phyloP scores from a whole-genome alignment of 2,113 vertebrate species.

The Hiodon alosoides region DNA sequence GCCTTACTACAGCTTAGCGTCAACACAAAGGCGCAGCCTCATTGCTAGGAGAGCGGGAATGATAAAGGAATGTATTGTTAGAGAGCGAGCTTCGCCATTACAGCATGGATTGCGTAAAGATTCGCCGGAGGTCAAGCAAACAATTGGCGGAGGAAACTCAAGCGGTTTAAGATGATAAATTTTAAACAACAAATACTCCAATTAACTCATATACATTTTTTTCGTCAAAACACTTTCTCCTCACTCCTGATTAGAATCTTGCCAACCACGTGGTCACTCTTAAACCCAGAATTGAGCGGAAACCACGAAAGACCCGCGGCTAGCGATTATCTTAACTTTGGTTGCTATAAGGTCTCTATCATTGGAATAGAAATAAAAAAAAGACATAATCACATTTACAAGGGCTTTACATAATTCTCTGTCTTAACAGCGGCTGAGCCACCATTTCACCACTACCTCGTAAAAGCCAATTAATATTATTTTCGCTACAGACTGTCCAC shows the following conservation, averaged over 20 bases:
- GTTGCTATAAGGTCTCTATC: no score
- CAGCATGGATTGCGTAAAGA: background rate
- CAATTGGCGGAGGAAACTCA: background rate
- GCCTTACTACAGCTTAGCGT: background rate
- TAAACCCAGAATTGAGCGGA: no score
- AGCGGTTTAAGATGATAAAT: background rate
- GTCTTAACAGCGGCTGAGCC: background rate
- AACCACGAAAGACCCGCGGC: no score
- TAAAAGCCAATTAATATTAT: background rate
- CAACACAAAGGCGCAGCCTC: conserved; percentile 13
- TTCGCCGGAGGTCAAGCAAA: conserved; percentile 3
- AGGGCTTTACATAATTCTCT: no score
- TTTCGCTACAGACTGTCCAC: background rate
- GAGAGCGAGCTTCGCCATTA: background rate
- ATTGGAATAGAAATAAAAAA: no score
- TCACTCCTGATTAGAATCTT: no score
- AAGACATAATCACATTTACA: no score
- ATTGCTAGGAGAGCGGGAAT: background rate
- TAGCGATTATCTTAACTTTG: no score
- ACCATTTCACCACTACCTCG: background rate
- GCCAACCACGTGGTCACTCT: no score
- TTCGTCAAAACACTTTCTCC: no score
- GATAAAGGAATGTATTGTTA: background rate
- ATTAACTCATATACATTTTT: no score
- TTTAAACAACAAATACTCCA: background rate